Evolutionary conservation across 1,140 invertebrate genomes (phyloP), one percentile per base, ranked within the genome.

Genomic region (Apolygus lucorum): DNA sequence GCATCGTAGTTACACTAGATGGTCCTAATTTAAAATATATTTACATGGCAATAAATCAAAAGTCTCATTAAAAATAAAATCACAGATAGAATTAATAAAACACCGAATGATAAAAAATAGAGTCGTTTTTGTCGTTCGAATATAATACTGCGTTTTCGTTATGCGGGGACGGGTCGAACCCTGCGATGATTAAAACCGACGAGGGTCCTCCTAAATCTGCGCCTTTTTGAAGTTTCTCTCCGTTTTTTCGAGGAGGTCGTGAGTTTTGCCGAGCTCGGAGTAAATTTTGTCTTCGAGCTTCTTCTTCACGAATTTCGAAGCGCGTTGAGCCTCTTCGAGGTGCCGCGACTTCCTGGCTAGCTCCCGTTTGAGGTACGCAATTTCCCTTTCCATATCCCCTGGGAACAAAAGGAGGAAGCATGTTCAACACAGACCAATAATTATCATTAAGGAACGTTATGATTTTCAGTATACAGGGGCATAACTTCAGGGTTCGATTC

Each of bases 311-410:
- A 85, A 85, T 1, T 83, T 81, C 4, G 82, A 78, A 69, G 81
- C 82, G 14, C 86, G 76, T 73, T 85, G 83, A 34, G 78, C 78
- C 64, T 85, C 82, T 68, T 85, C 83, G 28, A 87, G 76, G 1
- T 82, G 82, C 25, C 81, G 77, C 74, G 82, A 81, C n/a, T 83
- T 85, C 69, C 81, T 77, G 25, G 80, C 75, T 25, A 87, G 74
- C 72, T 83, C 83, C 65, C 81, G 79, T 70, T 83, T 82, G 17
- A 87, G 75, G 28, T 79, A 79, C 26, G 78, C 75, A 73, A 86
- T 86, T 77, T 87, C 84, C 74, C 88, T 84, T 71, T 85, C 84
- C 63, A 92, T 81, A 75, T 90, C 89, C 78, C 90, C 87, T 68
- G 67, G 71, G 89, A 79, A 76, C 78, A 79, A 79, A 62, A 68